Base-by-base conservation (phyloP, 2,888 invertebrate genomes). In the Ctenicera cuprea region DNA sequence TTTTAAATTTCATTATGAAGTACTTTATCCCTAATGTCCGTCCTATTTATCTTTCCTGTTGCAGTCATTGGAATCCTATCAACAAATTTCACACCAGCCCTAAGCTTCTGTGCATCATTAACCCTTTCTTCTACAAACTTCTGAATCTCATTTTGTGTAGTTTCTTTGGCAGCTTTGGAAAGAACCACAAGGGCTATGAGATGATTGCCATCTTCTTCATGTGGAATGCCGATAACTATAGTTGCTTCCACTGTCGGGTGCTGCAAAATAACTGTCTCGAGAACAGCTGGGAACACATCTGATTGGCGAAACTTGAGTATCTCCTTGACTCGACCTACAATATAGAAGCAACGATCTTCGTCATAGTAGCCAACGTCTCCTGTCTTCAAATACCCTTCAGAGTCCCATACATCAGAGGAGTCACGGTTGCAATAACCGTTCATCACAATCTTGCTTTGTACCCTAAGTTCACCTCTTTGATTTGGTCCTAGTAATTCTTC, bases 311-410 rank as follows among this genome's bases (percentile, higher is more conserved):
- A 90, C 80, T 89, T 90, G 5, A 90, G 82, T 73, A 90, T 82
- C 75, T 88, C 85, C 75, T 90, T 90, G 3, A 88, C 86, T 22
- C 90, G 84, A 37, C 89, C 90, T 0, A 43, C 86, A 48, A 88
- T 86, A 81, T 83, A 90, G 74, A 87, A 88, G 76, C 89, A 87
- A 75, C 84, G 85, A 20, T 88, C 84, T 20, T 88, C 86, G 73
- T 90, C 90, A 74, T 88, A 88, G 75, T 88, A 89, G 18, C 87
- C 86, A 43, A 90, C 83, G 74, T 90, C 90, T 0, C 90, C 90
- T 0, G 89, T 88, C 77, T 86, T 88, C 41, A 89, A 83, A 88
- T 88, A 90, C 0, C 89, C 86, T 20, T 87, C 87, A 20, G 84
- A 82, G 9, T 88, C 85, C 52, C 87, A 87, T 0, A 86, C 80